Base-by-base conservation (phyloP, 1,140 invertebrate genomes). In the Pogonomyrmex californicus region DNA sequence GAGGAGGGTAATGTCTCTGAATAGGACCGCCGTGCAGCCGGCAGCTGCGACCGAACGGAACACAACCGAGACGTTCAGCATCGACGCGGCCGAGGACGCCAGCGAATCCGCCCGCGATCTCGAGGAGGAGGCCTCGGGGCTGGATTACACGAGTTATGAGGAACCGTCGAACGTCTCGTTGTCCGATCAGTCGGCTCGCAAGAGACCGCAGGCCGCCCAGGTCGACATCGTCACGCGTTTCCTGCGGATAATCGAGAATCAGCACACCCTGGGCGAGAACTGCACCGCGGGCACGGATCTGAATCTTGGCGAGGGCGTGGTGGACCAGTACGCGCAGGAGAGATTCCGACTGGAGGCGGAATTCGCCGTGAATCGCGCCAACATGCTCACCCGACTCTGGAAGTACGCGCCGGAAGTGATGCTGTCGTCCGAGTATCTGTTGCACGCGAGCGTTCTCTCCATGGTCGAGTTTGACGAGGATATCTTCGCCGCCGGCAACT, bases 381-480 rank as follows among this genome's bases (percentile, higher is more conserved):
- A 99, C 94, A 98, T 99, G 97, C 95, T 99, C 66, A 99, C 98
- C 3, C 95, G 98, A 58, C 95, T 99, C 14, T 99, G 98, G 98
- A 99, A 99, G 94, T 98, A 98, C 91, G 98, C 98, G 0, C 96
- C 97, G 0, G 96, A 97, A 0, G 95, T 96, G 6, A 97, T 98
- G 36, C 96, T 98, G 82, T 96, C 97, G 66, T 98, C 98, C 10
- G 98, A 99, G 93, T 98, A 99, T 95, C 95, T 99, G 7, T 96
- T 99, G 12, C 98, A 99, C 92, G 97, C 98, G 0, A 97, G 97
- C 65, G 98, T 99, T 1, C 96, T 99, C 73, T 98, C 98, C 1
- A 98, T 99, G 97, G 97, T 99, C 0, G 98, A 99, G 94, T 98
- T 99, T 88, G 98, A 99, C 93, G 97, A 98, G 90, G 98, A 99